These are phyloP conservation scores for Coelopa frigida DNA, from an alignment of 1,140 invertebrate species.

Conservation along the genomic window DNA sequence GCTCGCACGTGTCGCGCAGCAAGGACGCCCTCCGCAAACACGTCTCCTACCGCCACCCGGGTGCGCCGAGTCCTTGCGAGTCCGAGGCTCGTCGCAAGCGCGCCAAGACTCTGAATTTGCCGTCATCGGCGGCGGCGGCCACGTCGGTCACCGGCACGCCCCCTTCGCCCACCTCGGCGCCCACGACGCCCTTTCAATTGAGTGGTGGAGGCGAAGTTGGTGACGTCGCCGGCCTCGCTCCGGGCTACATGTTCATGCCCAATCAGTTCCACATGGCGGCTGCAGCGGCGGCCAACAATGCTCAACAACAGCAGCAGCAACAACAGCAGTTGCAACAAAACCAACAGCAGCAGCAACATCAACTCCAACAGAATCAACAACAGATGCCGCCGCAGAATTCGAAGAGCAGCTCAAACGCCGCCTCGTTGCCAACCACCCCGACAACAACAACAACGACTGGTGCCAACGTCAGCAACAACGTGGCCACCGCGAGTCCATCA, in stretches of 20 bases:
- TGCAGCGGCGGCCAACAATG: conserved; percentile 30
- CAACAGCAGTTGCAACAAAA: conserved; percentile 11
- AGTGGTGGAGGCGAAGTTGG: neutral
- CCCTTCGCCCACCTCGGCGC: conserved; percentile 19
- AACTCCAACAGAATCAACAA: conserved; percentile 16
- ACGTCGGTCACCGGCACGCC: conserved; percentile 7
- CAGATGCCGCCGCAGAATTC: conserved; percentile 11
- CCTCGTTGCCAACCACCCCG: neutral
- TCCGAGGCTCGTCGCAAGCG: conserved; percentile 38
- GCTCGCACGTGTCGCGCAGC: conserved; percentile 75
- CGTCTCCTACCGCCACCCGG: conserved; percentile 75
- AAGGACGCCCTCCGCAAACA: conserved; percentile 80
- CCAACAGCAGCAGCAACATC: conserved; percentile 16
- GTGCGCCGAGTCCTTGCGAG: conserved; percentile 44
- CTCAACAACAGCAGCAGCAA: conserved; percentile 12
- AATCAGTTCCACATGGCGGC: conserved; percentile 43
- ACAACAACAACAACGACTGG: neutral
- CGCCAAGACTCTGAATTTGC: conserved; percentile 18
- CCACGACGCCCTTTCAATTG: conserved; percentile 15
- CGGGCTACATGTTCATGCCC: conserved; percentile 35
- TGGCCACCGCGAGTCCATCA: neutral
- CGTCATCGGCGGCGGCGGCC: conserved; percentile 11
- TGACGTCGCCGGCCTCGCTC: conserved; percentile 14
- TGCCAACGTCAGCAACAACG: neutral
- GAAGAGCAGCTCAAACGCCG: neutral